Evolutionary conservation across 92 coral and sea anemone genomes (phyloP).

Genomic region (Siderastrea siderea): DNA sequence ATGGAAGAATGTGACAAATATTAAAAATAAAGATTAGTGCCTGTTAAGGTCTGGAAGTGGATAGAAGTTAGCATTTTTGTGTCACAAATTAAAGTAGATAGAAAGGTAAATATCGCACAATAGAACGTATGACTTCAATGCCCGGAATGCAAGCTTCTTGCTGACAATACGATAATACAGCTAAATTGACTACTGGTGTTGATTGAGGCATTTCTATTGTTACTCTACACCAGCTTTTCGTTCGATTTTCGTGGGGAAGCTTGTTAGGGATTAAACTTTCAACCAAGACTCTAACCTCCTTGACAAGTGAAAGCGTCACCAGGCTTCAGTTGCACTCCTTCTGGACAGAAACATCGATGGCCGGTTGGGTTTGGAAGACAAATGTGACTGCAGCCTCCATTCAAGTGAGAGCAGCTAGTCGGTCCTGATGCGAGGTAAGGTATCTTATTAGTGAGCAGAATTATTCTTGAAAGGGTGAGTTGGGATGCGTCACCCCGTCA

Average conservation of each 20-base stretch:
- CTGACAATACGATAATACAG: too few species aligned
- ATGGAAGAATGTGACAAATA: background rate
- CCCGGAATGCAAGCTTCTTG: too few species aligned
- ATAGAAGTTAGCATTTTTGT: background rate
- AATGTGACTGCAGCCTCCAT: conserved; percentile 93
- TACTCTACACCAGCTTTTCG: too few species aligned
- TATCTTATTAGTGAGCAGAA: background rate
- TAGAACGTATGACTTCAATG: too few species aligned
- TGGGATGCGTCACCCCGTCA: too few species aligned
- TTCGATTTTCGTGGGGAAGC: too few species aligned
- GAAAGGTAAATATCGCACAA: too few species aligned
- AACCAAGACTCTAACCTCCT: conserved; percentile 61
- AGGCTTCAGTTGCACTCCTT: conserved; percentile 69
- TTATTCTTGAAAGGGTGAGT: too few species aligned
- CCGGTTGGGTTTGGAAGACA: conserved; percentile 88
- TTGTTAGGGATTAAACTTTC: background rate
- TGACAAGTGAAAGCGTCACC: conserved; percentile 65
- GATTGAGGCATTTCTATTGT: too few species aligned
- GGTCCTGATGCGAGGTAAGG: conserved; percentile 34
- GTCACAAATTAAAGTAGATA: background rate
- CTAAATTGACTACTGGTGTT: too few species aligned
- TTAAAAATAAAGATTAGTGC: background rate
- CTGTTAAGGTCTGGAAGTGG: background rate
- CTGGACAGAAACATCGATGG: conserved; percentile 89
- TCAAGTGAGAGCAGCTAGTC: conserved; percentile 74